Percentiles rank a stretch among this genome's conserved stretches.
phyloP scores from a whole-genome alignment of 2,888 invertebrate species.

The Baronia brevicornis region DNA sequence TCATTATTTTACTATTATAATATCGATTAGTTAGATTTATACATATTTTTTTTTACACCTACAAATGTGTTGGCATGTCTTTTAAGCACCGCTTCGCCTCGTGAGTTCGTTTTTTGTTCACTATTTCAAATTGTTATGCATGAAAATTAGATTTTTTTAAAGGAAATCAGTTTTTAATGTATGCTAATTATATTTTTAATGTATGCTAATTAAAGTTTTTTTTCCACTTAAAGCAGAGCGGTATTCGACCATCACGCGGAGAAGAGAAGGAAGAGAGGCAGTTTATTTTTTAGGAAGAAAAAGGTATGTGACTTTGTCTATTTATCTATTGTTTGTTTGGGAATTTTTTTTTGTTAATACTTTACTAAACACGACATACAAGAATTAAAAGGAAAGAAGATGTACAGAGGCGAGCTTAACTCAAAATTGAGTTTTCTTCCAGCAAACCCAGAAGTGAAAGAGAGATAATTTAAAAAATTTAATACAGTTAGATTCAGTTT shows the following conservation, averaged over 20 bases:
- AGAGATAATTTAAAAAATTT: too few relatives aligned
- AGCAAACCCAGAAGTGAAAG: too few relatives aligned
- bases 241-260: slow-evolving; percentile 85
- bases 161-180: background rate
- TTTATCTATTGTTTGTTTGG: slow-evolving; percentile 1
- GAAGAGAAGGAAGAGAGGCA: slow-evolving; percentile 90
- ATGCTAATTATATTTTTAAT: background rate
- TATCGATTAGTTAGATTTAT: too few relatives aligned
- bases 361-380: too few relatives aligned
- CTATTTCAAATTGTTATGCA: slow-evolving; percentile 11
- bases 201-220: slow-evolving; percentile 2
- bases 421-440: too few relatives aligned
- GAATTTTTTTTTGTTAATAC: background rate
- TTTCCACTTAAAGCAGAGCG: slow-evolving; percentile 52
- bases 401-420: too few relatives aligned
- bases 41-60: too few relatives aligned
- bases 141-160: background rate
- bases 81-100: slow-evolving; percentile 37
- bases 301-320: slow-evolving; percentile 69
- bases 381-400: too few relatives aligned
- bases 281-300: slow-evolving; percentile 93
- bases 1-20: too few relatives aligned
- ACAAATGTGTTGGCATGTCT: slow-evolving; percentile 22
- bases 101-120: slow-evolving; percentile 19
- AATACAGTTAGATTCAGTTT: too few relatives aligned